A percentile compares a stretch with the other conserved stretches of the same genome.
These are phyloP conservation scores for Indicator maculatus DNA, from an alignment of 2,113 vertebrate genomes.

Conservation along the genomic window DNA sequence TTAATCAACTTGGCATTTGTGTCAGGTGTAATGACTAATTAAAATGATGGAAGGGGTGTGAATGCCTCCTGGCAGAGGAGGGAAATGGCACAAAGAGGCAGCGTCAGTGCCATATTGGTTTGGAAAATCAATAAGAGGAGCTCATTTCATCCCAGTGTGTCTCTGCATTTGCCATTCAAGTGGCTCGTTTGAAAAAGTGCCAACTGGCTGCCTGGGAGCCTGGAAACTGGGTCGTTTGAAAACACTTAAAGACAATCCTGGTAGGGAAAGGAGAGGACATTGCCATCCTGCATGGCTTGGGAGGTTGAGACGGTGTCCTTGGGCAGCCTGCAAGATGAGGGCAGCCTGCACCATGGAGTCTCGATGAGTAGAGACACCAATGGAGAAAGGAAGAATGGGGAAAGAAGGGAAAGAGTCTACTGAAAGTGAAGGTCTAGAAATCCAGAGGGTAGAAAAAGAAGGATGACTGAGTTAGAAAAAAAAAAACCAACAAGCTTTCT, in stretches of 20 bases:
- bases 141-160: conserved; percentile 80
- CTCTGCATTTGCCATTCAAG: conserved; percentile 73
- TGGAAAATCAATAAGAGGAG: conserved; percentile 84
- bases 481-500: background rate
- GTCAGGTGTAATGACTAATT: conserved; percentile 85
- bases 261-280: background rate
- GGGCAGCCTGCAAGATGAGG: too few species aligned
- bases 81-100: conserved; percentile 77
- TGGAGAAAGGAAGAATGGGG: background rate
- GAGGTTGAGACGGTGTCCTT: background rate
- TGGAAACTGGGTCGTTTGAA: conserved; percentile 19
- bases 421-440: background rate
- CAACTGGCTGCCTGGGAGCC: conserved; percentile 70
- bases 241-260: conserved; percentile 6
- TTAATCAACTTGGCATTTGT: conserved; percentile 85
- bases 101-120: conserved; percentile 80
- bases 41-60: conserved; percentile 79
- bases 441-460: background rate
- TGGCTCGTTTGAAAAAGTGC: conserved; percentile 74
- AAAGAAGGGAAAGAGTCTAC: background rate
- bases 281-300: fast-evolving
- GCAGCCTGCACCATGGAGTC: background rate
- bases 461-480: background rate
- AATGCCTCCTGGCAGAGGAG: conserved; percentile 76
- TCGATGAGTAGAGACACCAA: fast-evolving